Evolutionary conservation across 1,140 invertebrate species (phyloP).

Genomic region (Drosophila tsacasi): DNA sequence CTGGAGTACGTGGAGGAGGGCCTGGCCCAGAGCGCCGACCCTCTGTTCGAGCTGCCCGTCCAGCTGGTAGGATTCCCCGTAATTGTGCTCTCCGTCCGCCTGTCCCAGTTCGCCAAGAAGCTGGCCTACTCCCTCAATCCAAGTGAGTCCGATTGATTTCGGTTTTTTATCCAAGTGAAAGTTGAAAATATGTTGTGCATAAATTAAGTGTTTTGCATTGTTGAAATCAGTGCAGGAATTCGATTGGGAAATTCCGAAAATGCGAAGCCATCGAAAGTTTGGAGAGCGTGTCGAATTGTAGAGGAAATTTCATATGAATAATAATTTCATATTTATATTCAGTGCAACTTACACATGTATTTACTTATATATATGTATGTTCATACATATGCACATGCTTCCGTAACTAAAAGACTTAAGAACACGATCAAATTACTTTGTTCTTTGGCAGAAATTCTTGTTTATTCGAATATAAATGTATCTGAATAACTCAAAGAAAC

Average conservation of each 20-base stretch:
- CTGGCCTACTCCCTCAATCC: conserved; percentile 92
- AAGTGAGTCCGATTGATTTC: conserved; percentile 87
- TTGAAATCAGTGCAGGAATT: conserved; percentile 46
- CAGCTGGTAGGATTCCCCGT: conserved; percentile 93
- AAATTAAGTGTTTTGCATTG: conserved; percentile 65
- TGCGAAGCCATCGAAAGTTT: conserved; percentile 20
- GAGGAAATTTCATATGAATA: neutral
- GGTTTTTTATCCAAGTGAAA: conserved; percentile 60
- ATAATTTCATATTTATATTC: too few relatives aligned
- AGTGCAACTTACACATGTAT: neutral
- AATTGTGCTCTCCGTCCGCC: conserved; percentile 91
- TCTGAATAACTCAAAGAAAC: neutral
- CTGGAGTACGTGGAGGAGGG: conserved; percentile 74
- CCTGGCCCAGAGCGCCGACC: conserved; percentile 86
- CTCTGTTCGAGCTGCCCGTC: conserved; percentile 91
- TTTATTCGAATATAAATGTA: neutral
- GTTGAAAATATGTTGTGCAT: conserved; percentile 59
- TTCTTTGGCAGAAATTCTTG: neutral
- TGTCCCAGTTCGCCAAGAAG: conserved; percentile 93
- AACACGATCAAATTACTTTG: neutral
- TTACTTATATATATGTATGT: too few relatives aligned
- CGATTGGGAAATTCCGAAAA: conserved; percentile 19
- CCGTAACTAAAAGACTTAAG: neutral
- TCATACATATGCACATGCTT: too few relatives aligned
- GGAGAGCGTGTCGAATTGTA: conserved; percentile 5